Base-by-base conservation (phyloP, 2,797 vertebrate species). In the Microctenopoma lineatum region DNA sequence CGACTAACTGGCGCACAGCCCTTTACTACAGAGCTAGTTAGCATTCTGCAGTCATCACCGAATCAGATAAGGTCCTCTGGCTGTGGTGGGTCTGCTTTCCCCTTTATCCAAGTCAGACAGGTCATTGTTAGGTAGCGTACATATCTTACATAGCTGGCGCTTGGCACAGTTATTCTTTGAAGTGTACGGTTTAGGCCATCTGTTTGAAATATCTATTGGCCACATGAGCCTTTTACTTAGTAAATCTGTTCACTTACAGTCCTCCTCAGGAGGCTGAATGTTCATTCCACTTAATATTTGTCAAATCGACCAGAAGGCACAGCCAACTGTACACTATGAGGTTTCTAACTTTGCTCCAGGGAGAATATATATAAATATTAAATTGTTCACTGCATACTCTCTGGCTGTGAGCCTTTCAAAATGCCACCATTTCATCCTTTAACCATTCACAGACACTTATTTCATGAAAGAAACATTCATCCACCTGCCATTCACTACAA, bases 21-120 rank as follows among this genome's bases (percentile, higher is more conserved):
- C 60, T 77, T 84, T 70, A 77, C 82, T 81, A 80, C 77, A 62
- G 52, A 78, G 79, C 79, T 84, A 79, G 80, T 89, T 89, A 78
- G 73, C 81, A 85, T 87, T 83, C 74, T 71, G 44, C 42, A 79
- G 60, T 75, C 83, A 69, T 64, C 80, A 81, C 72, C 82, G 44
- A 68, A 80, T 81, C 74, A 56, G 54, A 79, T 73, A 39, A 61
- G 77, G 75, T 56, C 48, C 39, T 81, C 29, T 27, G 41, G 82
- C 76, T 67, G 67, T 66, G 68, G 63, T 69, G 66, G 59, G 63
- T 73, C 74, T 55, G 13, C n/a, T 59, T 79, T 63, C 48, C 45
- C 38, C 50, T 62, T 66, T 55, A 53, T 50, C 11, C 29, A 9
- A 66, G 55, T 64, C 73, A 64, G 62, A 59, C 58, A 25, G 59